Evolutionary conservation across 2,113 vertebrate species (phyloP).

Genomic region (Phoenicopterus ruber): DNA sequence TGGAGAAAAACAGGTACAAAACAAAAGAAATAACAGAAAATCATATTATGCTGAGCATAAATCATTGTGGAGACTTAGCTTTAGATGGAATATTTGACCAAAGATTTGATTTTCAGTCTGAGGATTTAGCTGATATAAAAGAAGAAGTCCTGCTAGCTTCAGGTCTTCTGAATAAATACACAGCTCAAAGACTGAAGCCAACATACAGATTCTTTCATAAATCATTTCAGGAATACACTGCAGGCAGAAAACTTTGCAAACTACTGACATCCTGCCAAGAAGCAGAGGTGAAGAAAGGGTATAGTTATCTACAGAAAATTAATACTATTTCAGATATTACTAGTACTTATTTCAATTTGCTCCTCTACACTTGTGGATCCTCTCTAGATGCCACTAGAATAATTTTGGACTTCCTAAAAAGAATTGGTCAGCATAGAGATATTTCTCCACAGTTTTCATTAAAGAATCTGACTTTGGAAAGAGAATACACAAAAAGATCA

Average conservation of each 20-base stretch:
- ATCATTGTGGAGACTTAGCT: constrained; percentile 48
- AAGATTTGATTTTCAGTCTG: constrained; percentile 48
- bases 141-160: constrained; percentile 32
- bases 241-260: constrained; percentile 49
- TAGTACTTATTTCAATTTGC: constrained; percentile 52
- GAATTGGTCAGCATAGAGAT: background rate
- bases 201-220: constrained; percentile 62
- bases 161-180: constrained; percentile 61
- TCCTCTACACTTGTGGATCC: constrained; percentile 60
- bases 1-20: constrained; percentile 46
- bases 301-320: constrained; percentile 25
- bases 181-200: constrained; percentile 45
- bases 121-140: background rate
- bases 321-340: constrained; percentile 40
- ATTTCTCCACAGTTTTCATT: background rate
- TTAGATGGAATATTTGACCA: constrained; percentile 53
- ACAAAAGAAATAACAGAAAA: background rate
- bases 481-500: background rate
- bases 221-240: constrained; percentile 64
- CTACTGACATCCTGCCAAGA: constrained; percentile 28
- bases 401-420: constrained; percentile 30
- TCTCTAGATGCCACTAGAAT: constrained; percentile 28
- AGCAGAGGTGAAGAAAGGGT: background rate
- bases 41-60: constrained; percentile 24
- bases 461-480: constrained; percentile 1